Conservation (phyloP, 1,140 invertebrate species). For the Bilobella aurantiaca region DNA sequence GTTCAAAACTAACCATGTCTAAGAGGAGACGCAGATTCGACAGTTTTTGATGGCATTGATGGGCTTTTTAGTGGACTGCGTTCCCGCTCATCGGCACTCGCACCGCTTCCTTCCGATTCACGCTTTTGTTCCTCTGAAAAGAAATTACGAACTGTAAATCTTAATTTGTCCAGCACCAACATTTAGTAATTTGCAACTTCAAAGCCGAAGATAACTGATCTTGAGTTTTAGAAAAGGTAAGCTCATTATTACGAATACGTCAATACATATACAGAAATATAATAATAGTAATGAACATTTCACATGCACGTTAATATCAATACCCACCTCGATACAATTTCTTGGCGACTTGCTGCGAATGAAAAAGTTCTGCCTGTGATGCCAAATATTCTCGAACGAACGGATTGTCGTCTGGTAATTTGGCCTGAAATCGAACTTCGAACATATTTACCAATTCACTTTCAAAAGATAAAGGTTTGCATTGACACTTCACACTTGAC, state of each 20-base stretch:
- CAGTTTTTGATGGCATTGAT: not conserved
- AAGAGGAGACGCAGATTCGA: not conserved
- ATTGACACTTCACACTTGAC: no score
- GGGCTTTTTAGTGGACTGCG: slow-evolving; percentile 13
- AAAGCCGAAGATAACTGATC: no score
- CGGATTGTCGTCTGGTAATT: slow-evolving; percentile 37
- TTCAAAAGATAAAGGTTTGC: slow-evolving; percentile 6
- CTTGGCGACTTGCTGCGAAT: slow-evolving; percentile 37
- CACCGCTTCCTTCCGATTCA: slow-evolving; percentile 24
- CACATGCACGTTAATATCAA: not conserved
- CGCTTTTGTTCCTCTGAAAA: slow-evolving; percentile 23
- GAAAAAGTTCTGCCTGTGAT: slow-evolving; percentile 37
- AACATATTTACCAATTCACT: no score
- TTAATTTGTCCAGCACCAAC: no score
- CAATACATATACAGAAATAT: no score
- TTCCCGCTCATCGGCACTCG: slow-evolving; percentile 25
- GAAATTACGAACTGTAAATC: no score
- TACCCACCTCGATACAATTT: slow-evolving; percentile 32
- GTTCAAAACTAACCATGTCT: no score
- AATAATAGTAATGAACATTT: not conserved
- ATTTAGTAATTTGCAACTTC: no score
- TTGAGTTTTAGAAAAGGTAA: no score
- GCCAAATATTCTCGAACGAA: slow-evolving; percentile 38
- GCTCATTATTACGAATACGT: no score
- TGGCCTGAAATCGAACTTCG: slow-evolving; percentile 36